These are phyloP conservation scores for Danionella dracula DNA, from an alignment of 2,797 vertebrate species.

Conservation along the genomic window DNA sequence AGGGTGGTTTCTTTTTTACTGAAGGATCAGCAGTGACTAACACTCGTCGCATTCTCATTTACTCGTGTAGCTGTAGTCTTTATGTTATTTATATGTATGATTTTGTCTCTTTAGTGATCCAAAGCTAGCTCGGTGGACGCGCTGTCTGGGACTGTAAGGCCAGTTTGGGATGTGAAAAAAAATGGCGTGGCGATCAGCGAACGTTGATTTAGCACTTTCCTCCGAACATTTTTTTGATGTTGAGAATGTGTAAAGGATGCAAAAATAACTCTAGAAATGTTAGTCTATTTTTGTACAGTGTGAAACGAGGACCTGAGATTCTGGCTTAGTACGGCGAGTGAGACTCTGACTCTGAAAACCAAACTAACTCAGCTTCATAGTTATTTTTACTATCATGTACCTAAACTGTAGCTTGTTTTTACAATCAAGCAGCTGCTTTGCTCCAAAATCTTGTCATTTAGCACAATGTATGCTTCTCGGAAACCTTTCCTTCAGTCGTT, in stretches of 20 bases:
- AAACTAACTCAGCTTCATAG: conserved; percentile 48
- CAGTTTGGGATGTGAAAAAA: conserved; percentile 50
- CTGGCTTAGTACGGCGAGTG: conserved; percentile 52
- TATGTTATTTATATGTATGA: conserved; percentile 68
- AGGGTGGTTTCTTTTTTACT: neutral
- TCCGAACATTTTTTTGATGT: conserved; percentile 62
- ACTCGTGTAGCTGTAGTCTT: conserved; percentile 61
- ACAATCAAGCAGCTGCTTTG: conserved; percentile 73
- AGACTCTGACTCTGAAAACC: conserved; percentile 45
- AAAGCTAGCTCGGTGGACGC: conserved; percentile 54
- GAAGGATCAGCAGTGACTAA: conserved; percentile 34
- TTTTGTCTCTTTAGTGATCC: conserved; percentile 55
- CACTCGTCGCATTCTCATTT: conserved; percentile 27
- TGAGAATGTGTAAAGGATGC: conserved; percentile 73
- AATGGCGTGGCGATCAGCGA: conserved; percentile 50
- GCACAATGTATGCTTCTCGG: conserved; percentile 67
- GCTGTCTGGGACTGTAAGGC: conserved; percentile 58
- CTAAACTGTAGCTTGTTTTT: conserved; percentile 72
- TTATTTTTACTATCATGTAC: conserved; percentile 76
- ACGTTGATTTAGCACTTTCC: conserved; percentile 72
- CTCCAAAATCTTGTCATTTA: conserved; percentile 66
- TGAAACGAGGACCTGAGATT: conserved; percentile 61
- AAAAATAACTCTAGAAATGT: conserved; percentile 73
- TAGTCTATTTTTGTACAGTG: conserved; percentile 80
- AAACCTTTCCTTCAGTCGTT: conserved; percentile 56